These are phyloP conservation scores for Pachypanchax playfairii DNA, from an alignment of 2,113 vertebrate species.

Conservation along the genomic window DNA sequence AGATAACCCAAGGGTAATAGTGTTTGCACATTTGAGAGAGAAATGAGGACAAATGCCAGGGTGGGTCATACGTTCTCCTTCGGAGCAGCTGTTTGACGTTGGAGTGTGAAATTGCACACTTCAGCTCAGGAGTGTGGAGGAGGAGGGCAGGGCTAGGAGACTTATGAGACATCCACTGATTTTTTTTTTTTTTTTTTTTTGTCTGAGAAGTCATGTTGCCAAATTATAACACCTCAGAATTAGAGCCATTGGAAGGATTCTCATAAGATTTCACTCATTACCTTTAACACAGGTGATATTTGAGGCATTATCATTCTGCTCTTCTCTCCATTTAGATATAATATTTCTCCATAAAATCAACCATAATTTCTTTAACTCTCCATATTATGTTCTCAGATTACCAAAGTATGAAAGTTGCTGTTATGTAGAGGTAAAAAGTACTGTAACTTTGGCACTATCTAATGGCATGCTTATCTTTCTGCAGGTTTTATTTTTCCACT, in stretches of 20 bases:
- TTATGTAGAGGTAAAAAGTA: slow-evolving; percentile 45
- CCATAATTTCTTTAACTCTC: too few species aligned
- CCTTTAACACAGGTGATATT: slow-evolving; percentile 44
- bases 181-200: slow-evolving; percentile 21
- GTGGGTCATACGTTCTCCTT: slow-evolving; percentile 65
- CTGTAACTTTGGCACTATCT: slow-evolving; percentile 39
- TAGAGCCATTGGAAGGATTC: slow-evolving; percentile 66
- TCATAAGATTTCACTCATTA: slow-evolving; percentile 37
- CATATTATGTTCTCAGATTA: too few species aligned
- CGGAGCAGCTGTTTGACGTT: slow-evolving; percentile 65
- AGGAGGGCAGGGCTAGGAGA: slow-evolving; percentile 49
- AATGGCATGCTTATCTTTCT: slow-evolving; percentile 36
- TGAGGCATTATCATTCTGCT: too few species aligned
- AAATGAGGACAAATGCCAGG: slow-evolving; percentile 76
- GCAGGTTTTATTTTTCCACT: slow-evolving; percentile 22
- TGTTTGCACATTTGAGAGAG: slow-evolving; percentile 76
- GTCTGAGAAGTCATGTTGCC: slow-evolving; percentile 48
- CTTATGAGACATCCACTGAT: slow-evolving; percentile 55
- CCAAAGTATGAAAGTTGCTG: slow-evolving; percentile 35
- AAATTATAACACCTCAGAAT: slow-evolving; percentile 70
- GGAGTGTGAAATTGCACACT: slow-evolving; percentile 79
- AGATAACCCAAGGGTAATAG: slow-evolving; percentile 77
- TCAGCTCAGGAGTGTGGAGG: slow-evolving; percentile 48
- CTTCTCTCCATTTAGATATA: too few species aligned
- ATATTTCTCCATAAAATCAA: too few species aligned